Base-by-base conservation (phyloP, 2,797 vertebrate species). In the Clarias laeviceps region DNA sequence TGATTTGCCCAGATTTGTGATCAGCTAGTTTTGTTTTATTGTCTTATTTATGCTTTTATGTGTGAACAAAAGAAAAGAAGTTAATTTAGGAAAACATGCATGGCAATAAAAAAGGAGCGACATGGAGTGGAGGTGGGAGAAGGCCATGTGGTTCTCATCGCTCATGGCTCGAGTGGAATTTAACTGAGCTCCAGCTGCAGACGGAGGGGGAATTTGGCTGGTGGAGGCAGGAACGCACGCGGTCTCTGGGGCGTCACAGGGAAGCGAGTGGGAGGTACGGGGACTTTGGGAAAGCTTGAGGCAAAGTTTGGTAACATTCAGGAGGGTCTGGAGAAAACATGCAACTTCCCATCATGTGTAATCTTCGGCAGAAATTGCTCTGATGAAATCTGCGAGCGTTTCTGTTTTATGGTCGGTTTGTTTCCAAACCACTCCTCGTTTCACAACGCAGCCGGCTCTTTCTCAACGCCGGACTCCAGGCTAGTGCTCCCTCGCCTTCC, bases 101-200 rank as follows among this genome's bases (percentile, higher is more conserved):
- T 17, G n/a, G 56, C 22, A 50, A 27, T 79, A 70, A 86, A 77
- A 76, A 77, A 0, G 24, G 74, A 80, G 66, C 2, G 59, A 65
- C 17, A 40, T 57, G 32, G 64, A 45, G 56, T 66, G 32, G 32
- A 34, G 32, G 32, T 88, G 89, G 88, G 90, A 88, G 88, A 92
- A 91, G 90, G 91, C 92, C 92, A 94, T 94, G 93, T 95, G 94
- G 94, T 95, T 94, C 91, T 91, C 92, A 93, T 94, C 92, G 91
- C 87, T 91, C 89, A 83, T 88, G 88, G 88, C 91, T 92, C 90
- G 91, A 87, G 89, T 90, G 90, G 91, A 92, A 92, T 62, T 84
- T 86, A 88, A 92, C 89, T 70, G 84, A 92, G 90, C 91, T 91
- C 92, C 91, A 91, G 89, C 87, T 86, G 87, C 89, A 87, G 91